Evolutionary conservation across 2,113 vertebrate genomes (phyloP), one percentile per base, ranked within the genome.

Genomic region (Thamnaconus septentrionalis): DNA sequence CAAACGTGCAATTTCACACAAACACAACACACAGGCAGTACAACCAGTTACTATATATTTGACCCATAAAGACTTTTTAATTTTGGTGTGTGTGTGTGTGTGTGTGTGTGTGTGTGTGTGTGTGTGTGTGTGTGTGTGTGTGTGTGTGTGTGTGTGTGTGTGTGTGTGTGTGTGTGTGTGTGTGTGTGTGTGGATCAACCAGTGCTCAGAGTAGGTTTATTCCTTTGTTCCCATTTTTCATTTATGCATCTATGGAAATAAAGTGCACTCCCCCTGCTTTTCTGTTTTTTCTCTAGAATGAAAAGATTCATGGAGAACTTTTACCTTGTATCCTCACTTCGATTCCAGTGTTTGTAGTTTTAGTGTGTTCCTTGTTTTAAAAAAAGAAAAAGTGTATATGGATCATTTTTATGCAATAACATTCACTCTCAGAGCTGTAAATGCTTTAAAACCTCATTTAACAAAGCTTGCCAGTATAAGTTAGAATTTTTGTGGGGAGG

Each of bases 371-470:
- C 5, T 40, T 67, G 84, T 75, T 60, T 59, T 84, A 85, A 61
- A 72, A 53, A 75, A 75, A 54, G 56, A 87, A 78, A 79, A 80
- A 78, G 18, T 31, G 18, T 31, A 31, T 31, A 31, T 31, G 18
- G 18, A 31, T 31, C 1, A 59, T 76, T 81, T 80, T 88, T 74
- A 80, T 82, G 85, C 89, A 91, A 75, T 78, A 86, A 87, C 90
- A 90, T 91, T 93, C 89, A 87, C 86, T 83, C 85, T 71, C 80
- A 78, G 75, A 77, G 88, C 67, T 45, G 44, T 61, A 8, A 71
- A 41, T 63, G 69, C 61, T 12, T 55, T 11, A 46, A 69, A 47
- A 60, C 63, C 43, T 54, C 57, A 4, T 41, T 66, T 60, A 49
- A 31, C 50, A 53, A 56, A 57, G 67, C 66, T 54, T 53, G 66